Conservation (phyloP, 2,888 invertebrate species). For the Rapana venosa region DNA sequence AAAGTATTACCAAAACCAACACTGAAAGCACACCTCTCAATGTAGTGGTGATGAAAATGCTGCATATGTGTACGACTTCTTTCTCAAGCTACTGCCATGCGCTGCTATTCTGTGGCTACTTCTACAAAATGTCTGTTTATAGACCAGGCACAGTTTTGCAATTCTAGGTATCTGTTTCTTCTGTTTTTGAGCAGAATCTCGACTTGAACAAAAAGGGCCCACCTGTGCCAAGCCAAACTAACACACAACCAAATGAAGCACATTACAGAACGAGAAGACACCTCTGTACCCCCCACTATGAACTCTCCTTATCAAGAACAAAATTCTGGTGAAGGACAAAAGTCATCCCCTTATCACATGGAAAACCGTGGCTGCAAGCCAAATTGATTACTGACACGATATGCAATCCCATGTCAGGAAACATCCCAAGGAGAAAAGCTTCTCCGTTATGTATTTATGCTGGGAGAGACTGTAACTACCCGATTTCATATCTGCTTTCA, state of each 20-base stretch:
- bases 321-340: not conserved
- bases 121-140: no score
- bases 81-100: no score
- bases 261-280: not conserved
- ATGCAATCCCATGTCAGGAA: not conserved
- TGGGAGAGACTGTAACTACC: not conserved
- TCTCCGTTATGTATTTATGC: not conserved
- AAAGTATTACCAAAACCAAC: no score
- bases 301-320: not conserved
- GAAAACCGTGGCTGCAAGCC: constrained; percentile 15
- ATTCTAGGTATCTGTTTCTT: no score
- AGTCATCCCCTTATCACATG: not conserved
- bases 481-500: not conserved
- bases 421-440: not conserved
- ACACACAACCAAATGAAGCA: not conserved
- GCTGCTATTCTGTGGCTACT: no score
- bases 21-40: no score
- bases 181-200: not conserved
- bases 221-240: not conserved
- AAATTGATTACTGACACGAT: not conserved
- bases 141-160: no score
- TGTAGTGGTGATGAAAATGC: no score
- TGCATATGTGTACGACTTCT: no score
- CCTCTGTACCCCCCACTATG: not conserved
- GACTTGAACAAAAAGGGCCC: not conserved